Evolutionary conservation across 2,113 vertebrate species (phyloP), one percentile per base, ranked within the genome.

Genomic region (Calonectris borealis): DNA sequence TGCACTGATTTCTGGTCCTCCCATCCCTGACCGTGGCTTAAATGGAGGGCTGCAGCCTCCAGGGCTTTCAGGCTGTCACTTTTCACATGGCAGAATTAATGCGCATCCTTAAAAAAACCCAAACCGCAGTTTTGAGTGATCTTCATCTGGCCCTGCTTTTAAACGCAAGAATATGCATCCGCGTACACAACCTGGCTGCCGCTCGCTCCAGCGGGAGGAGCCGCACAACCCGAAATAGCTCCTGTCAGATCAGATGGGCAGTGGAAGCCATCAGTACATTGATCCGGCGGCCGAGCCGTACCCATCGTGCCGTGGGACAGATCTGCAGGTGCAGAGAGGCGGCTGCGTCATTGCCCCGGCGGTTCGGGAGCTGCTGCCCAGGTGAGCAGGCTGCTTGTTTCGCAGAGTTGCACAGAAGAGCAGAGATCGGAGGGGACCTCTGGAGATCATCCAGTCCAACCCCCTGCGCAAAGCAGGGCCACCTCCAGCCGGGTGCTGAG

Each of bases 381-480:
- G 51, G 64, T 13, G 58, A 65, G 46, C 49, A 10, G 79, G 34
- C n/a, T 46, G 60, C 66, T 62, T 8, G 3, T 38, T 73, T 20
- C 1, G 0, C 54, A 3, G 77, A 16, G 22, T 1, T 24, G 26
- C 6, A 0, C 7, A 9, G 49, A 29, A 13, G 0, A 19, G 66
- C 60, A 75, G 87, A 65, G 61, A 17, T 57, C 18, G 51, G 51
- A 34, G 22, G 22, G 26, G 18, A 15, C 2, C 29, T 9, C 61
- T 80, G 68, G 85, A 36, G 62, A 34, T 38, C 7, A 2, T 27
- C 27, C n/a, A 19, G 14, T 21, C 60, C n/a, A 10, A 24, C 8
- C 42, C 44, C 32, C 29, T 38, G 55, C 1, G 3, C 61, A 24
- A 29, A 48, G 22, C 38, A 17, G 58, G 10, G 22, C 38, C 51